Evolutionary conservation across 1,140 invertebrate species (phyloP).

Genomic region (Papilio machaon): DNA sequence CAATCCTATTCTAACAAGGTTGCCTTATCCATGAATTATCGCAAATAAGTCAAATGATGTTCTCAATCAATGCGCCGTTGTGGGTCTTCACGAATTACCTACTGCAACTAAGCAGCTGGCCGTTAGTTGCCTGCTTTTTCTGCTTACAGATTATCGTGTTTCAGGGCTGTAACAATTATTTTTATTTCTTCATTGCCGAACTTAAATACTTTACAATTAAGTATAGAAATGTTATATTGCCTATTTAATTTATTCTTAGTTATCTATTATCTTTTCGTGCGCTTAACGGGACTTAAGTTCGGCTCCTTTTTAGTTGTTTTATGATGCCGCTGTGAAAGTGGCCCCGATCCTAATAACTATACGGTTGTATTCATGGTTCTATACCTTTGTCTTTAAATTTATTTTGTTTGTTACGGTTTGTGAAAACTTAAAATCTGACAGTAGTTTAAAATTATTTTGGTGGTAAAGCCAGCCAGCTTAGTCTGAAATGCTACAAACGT

Average conservation of each 20-base stretch:
- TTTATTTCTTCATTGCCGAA: neutral
- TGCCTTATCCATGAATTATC: slow-evolving; percentile 1
- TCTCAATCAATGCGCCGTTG: slow-evolving; percentile 30
- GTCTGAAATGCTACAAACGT: neutral
- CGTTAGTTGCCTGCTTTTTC: slow-evolving; percentile 16
- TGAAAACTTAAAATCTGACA: neutral
- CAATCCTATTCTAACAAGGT: neutral
- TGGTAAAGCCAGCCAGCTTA: too few species aligned
- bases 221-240: slow-evolving; percentile 1
- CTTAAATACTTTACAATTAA: neutral
- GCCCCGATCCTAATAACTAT: neutral
- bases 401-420: neutral
- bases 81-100: slow-evolving; percentile 28
- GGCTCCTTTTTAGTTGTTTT: slow-evolving; percentile 30
- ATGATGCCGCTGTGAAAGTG: slow-evolving; percentile 22
- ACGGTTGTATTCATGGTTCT: neutral
- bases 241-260: neutral
- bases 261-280: neutral
- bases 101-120: slow-evolving; percentile 12
- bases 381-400: neutral
- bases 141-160: slow-evolving; percentile 30
- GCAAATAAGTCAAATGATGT: slow-evolving; percentile 16
- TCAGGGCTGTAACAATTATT: slow-evolving; percentile 23
- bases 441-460: neutral
- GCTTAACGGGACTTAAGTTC: slow-evolving; percentile 26